A percentile compares a stretch with the other conserved stretches of the same genome.
Conservation (phyloP, 2,113 vertebrate genomes). For the Odontophorus gujanensis region DNA sequence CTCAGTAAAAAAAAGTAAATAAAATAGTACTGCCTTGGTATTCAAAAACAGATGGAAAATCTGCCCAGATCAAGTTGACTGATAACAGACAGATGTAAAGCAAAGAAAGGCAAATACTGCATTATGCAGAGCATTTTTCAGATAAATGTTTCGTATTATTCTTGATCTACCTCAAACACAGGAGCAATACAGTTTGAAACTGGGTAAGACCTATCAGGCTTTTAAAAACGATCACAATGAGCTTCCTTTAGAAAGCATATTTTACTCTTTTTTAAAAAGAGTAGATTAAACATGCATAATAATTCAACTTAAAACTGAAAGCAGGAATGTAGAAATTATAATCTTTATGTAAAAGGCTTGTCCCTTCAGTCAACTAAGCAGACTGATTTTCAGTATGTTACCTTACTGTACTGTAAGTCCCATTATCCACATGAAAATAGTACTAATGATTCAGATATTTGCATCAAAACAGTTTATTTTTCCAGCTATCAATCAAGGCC, state of each 20-base stretch:
- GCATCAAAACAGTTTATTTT: neutral
- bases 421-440: accelerated
- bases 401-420: neutral
- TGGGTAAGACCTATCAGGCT: neutral
- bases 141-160: neutral
- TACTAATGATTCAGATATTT: neutral
- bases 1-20: neutral
- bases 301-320: neutral
- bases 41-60: neutral
- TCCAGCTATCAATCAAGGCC: neutral
- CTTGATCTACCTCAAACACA: neutral
- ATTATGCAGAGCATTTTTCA: neutral
- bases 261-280: neutral
- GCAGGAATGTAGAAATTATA: neutral
- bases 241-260: neutral
- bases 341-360: neutral
- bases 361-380: neutral
- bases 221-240: neutral
- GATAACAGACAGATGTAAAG: neutral
- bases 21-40: neutral
- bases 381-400: neutral
- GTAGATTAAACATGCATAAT: neutral
- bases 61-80: neutral
- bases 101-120: neutral
- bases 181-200: neutral